These are phyloP conservation scores for Gila orcuttii DNA, from an alignment of 2,113 vertebrate genomes.

Conservation along the genomic window DNA sequence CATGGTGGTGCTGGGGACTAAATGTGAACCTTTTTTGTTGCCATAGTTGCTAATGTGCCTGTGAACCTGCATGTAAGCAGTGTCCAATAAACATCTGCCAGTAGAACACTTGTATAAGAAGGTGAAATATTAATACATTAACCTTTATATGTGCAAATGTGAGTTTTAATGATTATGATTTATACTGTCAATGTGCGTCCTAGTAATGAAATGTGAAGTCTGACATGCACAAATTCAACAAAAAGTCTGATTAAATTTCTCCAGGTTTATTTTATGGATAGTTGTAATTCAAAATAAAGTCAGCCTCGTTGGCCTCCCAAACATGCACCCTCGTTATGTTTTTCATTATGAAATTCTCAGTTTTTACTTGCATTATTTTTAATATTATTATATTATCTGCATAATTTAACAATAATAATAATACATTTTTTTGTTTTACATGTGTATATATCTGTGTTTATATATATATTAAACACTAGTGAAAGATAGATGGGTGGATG, in stretches of 20 bases:
- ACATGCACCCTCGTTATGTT: background rate
- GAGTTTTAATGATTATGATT: background rate
- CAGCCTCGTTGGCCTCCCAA: background rate
- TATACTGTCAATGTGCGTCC: background rate
- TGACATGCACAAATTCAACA: background rate
- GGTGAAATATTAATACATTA: slow-evolving; percentile 35
- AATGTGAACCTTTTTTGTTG: slow-evolving; percentile 46
- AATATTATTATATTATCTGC: no score
- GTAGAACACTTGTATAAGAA: slow-evolving; percentile 14
- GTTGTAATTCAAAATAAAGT: slow-evolving; percentile 20
- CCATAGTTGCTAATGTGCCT: slow-evolving; percentile 55
- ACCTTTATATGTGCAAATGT: slow-evolving; percentile 21
- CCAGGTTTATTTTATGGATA: background rate
- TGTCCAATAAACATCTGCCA: slow-evolving; percentile 30
- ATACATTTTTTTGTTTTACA: no score
- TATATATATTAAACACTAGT: no score
- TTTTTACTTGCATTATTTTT: no score
- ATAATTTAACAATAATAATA: no score
- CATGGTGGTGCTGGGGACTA: slow-evolving; percentile 35
- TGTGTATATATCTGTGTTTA: no score
- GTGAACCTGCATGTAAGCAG: slow-evolving; percentile 56
- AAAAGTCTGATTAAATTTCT: background rate
- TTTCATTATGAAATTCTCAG: background rate
- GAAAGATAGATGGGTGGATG: no score
- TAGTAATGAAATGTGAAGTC: background rate